Conservation (phyloP, 2,888 invertebrate genomes). For the Eledona agricola region DNA sequence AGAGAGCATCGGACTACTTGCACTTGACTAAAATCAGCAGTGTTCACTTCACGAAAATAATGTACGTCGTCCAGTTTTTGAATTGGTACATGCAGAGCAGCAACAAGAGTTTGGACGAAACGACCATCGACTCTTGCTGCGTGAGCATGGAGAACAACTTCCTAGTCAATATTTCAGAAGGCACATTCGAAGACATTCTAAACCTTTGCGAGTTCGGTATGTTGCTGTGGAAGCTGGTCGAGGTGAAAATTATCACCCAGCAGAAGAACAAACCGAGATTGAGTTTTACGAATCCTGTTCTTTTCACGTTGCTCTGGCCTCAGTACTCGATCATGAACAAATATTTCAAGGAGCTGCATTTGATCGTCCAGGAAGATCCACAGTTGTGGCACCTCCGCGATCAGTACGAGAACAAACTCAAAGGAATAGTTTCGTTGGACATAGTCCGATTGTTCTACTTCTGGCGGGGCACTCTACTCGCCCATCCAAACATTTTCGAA, state of each 20-base stretch:
- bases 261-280: background rate
- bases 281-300: background rate
- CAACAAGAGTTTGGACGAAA: too few species aligned
- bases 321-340: background rate
- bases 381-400: too few species aligned
- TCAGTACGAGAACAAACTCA: background rate
- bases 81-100: too few species aligned
- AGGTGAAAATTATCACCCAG: background rate
- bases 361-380: background rate
- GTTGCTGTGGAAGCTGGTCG: background rate
- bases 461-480: constrained; percentile 48
- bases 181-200: background rate
- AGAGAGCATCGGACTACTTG: constrained; percentile 61
- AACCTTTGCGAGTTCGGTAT: background rate
- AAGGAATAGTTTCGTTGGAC: too few species aligned
- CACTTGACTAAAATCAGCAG: constrained; percentile 63
- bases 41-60: constrained; percentile 64
- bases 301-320: background rate
- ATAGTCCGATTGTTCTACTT: constrained; percentile 58
- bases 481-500: constrained; percentile 41
- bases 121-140: too few species aligned
- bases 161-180: background rate
- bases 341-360: background rate
- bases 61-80: constrained; percentile 36
- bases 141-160: too few species aligned